These are phyloP conservation scores for Bombus balteatus DNA, from an alignment of 1,140 invertebrate species.

Conservation along the genomic window DNA sequence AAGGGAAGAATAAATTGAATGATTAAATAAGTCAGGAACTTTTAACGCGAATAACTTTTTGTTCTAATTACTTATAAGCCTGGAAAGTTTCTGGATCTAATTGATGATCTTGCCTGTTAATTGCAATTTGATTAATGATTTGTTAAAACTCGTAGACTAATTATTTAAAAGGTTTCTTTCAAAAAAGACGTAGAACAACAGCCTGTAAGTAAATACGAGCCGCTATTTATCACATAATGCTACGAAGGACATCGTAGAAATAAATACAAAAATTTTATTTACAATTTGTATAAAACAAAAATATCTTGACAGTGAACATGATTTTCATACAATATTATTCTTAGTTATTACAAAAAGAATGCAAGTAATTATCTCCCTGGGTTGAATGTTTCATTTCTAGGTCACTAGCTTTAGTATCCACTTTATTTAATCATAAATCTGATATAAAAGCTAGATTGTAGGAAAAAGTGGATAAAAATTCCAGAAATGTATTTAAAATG, in stretches of 20 bases:
- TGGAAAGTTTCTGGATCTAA: not conserved
- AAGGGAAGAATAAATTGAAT: not conserved
- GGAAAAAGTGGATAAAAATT: not conserved
- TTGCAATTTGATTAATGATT: not conserved
- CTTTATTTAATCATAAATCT: not conserved
- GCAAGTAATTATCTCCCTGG: no score
- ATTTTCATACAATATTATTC: not conserved
- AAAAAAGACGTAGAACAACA: not conserved
- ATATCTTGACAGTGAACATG: not conserved
- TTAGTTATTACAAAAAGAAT: not conserved
- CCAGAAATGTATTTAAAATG: not conserved
- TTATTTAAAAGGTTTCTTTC: not conserved
- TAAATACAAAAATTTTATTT: no score
- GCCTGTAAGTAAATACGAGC: not conserved
- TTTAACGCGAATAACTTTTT: constrained; percentile 2
- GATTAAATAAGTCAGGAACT: not conserved
- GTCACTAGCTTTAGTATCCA: not conserved
- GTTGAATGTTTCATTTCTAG: not conserved
- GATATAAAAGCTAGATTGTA: not conserved
- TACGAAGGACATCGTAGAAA: not conserved
- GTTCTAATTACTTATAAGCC: not conserved
- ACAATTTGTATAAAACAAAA: no score
- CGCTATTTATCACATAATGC: not conserved
- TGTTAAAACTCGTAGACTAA: not conserved
- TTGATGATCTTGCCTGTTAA: not conserved